Evolutionary conservation across 2,888 invertebrate genomes (phyloP), one percentile per base, ranked within the genome.

Genomic region (Philereme vetulata): DNA sequence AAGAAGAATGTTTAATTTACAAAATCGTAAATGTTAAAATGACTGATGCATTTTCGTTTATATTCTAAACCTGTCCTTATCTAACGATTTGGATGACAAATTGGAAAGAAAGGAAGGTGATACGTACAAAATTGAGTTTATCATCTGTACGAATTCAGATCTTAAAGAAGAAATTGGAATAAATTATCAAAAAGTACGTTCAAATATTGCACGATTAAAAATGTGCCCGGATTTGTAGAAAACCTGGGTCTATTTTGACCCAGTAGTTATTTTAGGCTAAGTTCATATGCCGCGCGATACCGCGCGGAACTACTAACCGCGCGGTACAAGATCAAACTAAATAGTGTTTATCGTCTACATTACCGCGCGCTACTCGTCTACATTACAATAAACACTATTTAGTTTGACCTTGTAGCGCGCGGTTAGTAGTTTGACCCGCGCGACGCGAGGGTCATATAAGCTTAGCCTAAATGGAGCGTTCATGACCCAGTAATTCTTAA

Each of bases 161-260:
- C 80, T 77, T 67, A 68, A 60, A 71, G 60, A 68, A 65, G 64
- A 63, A 50, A 53, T 55, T 63, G 64, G 60, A 66, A 64, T 67
- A 52, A 61, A 60, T 65, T 64, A 66, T 52, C 51, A 62, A 52
- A 56, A 60, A 48, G 60, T 75, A 78, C 70, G 66, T 72, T 75
- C 71, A 74, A 57, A 73, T 78, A 84, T 82, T 82, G 80, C 80
- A 82, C 80, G 70, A 75, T 67, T 61, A 70, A 75, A 76, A 77
- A 68, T 72, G 74, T 71, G 74, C 75, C 75, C 68, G 70, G 66
- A 56, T 69, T 65, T 60, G 9, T 21, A 56, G 34, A 36, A 38
- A 52, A 61, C 49, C 49, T 58, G 50, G 57, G 34, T 59, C 38
- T 42, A 46, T 59, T 55, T 50, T 10, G 51, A 56, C 49, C 60